Base-by-base conservation (phyloP, 37 sponge, comb jelly and placozoan genomes). In the Oopsacas minuta region DNA sequence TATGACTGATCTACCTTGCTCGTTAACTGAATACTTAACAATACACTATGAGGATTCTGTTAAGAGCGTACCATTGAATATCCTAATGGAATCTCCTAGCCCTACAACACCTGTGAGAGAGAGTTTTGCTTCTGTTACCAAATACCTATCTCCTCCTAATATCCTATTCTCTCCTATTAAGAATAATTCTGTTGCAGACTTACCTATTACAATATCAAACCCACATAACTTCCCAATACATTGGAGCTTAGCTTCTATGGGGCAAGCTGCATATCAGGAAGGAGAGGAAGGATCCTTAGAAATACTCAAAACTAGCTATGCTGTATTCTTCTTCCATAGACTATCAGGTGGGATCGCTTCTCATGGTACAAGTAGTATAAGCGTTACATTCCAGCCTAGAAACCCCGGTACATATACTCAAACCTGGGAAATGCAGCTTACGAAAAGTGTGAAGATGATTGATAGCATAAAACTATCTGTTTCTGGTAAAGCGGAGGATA, bases 81-180 rank as follows among this genome's bases (percentile, higher is more conserved):
- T 61, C 28, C 17, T 25, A 3, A 61, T 61, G 75, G 75, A 61
- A 34, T 61, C 30, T n/a, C 7, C 20, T 61, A 61, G 75, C 22
- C 17, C 22, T 12, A 25, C 32, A 5, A 61, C 17, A 7, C 75
- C 75, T 61, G 75, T 61, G 17, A 61, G 22, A 34, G 75, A 61
- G 75, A 61, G 75, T 34, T 61, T 61, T n/a, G 30, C 75, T n/a
- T 61, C 75, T 61, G 75, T 61, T 34, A 61, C 30, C 75, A 61
- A 12, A 61, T 61, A 61, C 75, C 75, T 61, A 5, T 61, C 75
- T n/a, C 75, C 75, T 12, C 75, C 75, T n/a, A 61, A 61, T n/a
- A 61, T 61, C 75, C 75, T 61, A 34, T 61, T 61, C 75, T 61
- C 75, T 3, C 75, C 75, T n/a, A 61, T 61, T 34, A 61, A 61